A percentile compares a stretch with the other conserved stretches of the same genome.
Evolutionary conservation across 2,113 vertebrate species (phyloP).

Genomic region (Eolophus roseicapilla): DNA sequence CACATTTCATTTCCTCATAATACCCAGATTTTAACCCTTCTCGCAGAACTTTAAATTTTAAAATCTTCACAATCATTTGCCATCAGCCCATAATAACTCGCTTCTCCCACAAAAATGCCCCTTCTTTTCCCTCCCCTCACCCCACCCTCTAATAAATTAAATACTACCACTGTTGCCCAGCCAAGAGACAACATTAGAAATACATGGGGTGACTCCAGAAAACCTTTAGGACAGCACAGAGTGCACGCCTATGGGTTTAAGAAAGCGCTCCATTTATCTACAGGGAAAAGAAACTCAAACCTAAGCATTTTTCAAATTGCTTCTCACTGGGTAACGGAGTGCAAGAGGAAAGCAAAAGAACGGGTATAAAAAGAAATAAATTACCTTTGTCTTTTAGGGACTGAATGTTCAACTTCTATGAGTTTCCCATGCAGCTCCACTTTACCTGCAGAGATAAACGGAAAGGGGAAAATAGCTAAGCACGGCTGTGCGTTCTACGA

Average conservation of each 20-base stretch:
- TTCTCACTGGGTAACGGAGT: not conserved
- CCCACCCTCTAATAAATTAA: not conserved
- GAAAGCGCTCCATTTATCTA: constrained; percentile 8
- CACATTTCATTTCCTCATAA: constrained; percentile 51
- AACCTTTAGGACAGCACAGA: not conserved
- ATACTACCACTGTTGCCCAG: not conserved
- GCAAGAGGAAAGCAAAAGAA: not conserved
- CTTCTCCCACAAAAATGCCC: not conserved
- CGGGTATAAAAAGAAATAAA: not conserved
- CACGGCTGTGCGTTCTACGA: not conserved
- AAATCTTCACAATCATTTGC: not conserved
- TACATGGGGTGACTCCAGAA: not conserved
- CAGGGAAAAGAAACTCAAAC: not conserved
- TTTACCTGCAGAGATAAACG: constrained; percentile 85
- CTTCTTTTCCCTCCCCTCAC: not conserved
- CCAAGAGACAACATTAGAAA: not conserved
- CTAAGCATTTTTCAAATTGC: constrained; percentile 42
- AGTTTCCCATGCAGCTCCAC: constrained; percentile 96
- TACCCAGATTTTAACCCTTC: not conserved
- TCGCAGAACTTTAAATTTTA: not conserved
- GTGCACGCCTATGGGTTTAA: not conserved
- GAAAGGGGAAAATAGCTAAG: not conserved
- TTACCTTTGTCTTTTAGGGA: constrained; percentile 98
- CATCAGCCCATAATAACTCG: not conserved
- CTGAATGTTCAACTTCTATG: constrained; percentile 96